These are phyloP conservation scores for Periophthalmus magnuspinnatus DNA, from an alignment of 2,797 vertebrate species.

Conservation along the genomic window DNA sequence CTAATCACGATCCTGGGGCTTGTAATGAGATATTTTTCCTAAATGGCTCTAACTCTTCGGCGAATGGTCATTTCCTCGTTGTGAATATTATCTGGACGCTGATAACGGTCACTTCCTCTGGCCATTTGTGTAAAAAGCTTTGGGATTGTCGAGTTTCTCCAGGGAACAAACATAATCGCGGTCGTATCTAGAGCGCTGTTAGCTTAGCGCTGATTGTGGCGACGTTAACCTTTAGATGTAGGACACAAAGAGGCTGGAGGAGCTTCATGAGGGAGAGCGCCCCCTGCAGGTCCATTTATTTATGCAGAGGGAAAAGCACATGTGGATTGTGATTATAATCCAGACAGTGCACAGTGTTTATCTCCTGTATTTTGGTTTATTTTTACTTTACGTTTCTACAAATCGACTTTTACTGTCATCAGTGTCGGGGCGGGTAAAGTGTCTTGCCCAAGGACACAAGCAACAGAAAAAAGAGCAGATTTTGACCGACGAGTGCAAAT, in stretches of 20 bases:
- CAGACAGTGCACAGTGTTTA: not conserved
- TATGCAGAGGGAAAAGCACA: not conserved
- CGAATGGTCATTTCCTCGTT: not conserved
- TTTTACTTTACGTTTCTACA: no score
- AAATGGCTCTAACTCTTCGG: not conserved
- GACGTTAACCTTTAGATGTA: constrained; percentile 10
- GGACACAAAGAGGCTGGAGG: constrained; percentile 14
- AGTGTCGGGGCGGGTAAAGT: not conserved
- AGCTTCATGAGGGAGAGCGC: constrained; percentile 24
- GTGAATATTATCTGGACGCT: not conserved
- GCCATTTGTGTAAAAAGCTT: constrained; percentile 29
- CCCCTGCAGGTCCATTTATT: not conserved
- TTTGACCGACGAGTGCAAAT: no score
- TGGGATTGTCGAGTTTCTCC: constrained; percentile 33
- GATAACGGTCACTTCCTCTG: constrained; percentile 23
- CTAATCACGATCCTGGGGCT: not conserved
- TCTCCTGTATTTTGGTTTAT: no score
- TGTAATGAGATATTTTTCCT: no score
- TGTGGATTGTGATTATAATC: not conserved
- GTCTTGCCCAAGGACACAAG: not conserved
- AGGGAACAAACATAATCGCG: constrained; percentile 41
- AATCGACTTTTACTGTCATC: no score
- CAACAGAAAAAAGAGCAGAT: not conserved
- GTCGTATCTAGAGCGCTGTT: constrained; percentile 46
- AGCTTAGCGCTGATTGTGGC: constrained; percentile 36